phyloP scores from a whole-genome alignment of 1,140 invertebrate genomes.

The Aleiodes sp. region DNA sequence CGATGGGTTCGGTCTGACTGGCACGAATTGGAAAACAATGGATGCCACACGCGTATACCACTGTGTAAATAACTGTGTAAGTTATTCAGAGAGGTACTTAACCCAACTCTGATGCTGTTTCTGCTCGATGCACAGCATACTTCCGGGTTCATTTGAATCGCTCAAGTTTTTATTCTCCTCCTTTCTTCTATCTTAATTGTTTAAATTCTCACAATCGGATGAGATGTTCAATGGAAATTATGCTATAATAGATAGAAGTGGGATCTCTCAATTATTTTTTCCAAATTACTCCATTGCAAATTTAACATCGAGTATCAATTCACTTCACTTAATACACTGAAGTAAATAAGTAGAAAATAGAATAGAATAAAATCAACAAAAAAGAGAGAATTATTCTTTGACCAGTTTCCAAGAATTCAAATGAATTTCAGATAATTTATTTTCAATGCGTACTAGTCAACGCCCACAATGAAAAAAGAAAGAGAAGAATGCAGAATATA shows the following conservation, averaged over 20 bases:
- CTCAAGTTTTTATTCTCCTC: background rate
- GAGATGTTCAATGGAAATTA: constrained; percentile 4
- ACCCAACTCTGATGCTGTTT: constrained; percentile 13
- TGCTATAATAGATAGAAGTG: background rate
- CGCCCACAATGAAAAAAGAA: constrained; percentile 3
- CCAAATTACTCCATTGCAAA: no score
- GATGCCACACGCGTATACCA: constrained; percentile 2
- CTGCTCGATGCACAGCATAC: constrained; percentile 6
- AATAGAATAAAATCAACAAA: background rate
- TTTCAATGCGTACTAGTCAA: background rate
- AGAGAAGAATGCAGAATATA: background rate
- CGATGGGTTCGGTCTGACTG: constrained; percentile 8
- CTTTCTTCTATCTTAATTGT: background rate
- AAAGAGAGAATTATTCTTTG: background rate
- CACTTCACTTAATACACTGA: no score
- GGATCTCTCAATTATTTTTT: constrained; percentile 5
- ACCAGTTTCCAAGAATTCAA: background rate
- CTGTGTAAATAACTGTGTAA: constrained; percentile 12
- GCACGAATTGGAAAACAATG: constrained; percentile 17
- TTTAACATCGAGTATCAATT: no score
- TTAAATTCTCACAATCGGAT: background rate
- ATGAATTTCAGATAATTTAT: background rate
- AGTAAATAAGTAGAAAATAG: no score
- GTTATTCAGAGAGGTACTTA: constrained; percentile 17
- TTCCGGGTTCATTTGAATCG: constrained; percentile 14